Percentiles rank a stretch among this genome's conserved stretches.
phyloP scores from a whole-genome alignment of 2,888 invertebrate species.

The Erebia palarica region DNA sequence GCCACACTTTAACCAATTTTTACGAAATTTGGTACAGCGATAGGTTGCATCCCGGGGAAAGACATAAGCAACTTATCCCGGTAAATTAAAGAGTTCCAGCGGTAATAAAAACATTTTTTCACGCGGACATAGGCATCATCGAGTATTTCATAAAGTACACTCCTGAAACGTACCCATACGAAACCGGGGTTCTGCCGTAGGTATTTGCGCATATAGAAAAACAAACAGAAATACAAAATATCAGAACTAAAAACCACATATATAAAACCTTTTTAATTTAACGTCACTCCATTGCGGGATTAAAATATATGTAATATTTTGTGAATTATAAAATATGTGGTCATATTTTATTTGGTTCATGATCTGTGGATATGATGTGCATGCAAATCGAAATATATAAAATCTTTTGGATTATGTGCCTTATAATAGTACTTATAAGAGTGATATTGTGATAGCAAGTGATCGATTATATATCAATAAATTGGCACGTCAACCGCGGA shows the following conservation, averaged over 20 bases:
- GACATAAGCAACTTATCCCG: too few relatives aligned
- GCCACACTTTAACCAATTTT: too few relatives aligned
- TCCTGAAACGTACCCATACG: too few relatives aligned
- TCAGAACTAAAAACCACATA: slow-evolving; percentile 15
- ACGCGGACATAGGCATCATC: too few relatives aligned
- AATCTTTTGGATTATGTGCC: neutral
- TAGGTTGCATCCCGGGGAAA: too few relatives aligned
- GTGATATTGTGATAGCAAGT: slow-evolving; percentile 1
- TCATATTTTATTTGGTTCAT: slow-evolving; percentile 22
- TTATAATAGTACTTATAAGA: slow-evolving; percentile 3
- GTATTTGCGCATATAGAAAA: neutral
- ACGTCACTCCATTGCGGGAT: slow-evolving; percentile 5
- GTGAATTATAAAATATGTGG: slow-evolving; percentile 22
- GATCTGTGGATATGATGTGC: slow-evolving; percentile 11
- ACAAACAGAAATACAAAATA: slow-evolving; percentile 7
- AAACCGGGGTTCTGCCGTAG: too few relatives aligned
- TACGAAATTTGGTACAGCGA: too few relatives aligned
- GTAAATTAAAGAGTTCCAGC: neutral
- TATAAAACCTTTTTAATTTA: neutral
- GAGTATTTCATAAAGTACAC: too few relatives aligned
- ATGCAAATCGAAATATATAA: neutral
- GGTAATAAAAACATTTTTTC: neutral
- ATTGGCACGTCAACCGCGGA: slow-evolving; percentile 24
- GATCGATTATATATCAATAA: slow-evolving; percentile 25
- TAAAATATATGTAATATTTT: slow-evolving; percentile 23